These are phyloP conservation scores for Lysiphlebus fabarum DNA, from an alignment of 1,140 invertebrate species.

Conservation along the genomic window DNA sequence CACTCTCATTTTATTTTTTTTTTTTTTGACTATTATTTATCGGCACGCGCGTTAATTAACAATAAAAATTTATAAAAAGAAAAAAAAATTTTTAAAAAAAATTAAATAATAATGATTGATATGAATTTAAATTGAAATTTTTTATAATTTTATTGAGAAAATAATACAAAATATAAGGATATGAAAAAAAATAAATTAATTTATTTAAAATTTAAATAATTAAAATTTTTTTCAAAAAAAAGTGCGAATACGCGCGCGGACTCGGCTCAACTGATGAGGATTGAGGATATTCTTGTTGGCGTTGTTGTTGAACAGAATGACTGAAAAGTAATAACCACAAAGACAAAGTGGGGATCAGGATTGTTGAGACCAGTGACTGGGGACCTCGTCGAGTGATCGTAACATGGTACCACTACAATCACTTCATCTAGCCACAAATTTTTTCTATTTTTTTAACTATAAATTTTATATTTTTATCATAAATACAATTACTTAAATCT, in stretches of 20 bases:
- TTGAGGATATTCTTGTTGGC: conserved; percentile 35
- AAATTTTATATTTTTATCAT: conserved; percentile 5
- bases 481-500: conserved; percentile 8
- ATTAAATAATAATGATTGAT: conserved; percentile 11
- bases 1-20: conserved; percentile 13
- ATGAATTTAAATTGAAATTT: not conserved
- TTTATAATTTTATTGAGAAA: not conserved
- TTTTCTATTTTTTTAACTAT: conserved; percentile 4
- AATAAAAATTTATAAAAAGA: not conserved
- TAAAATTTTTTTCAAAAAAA: conserved; percentile 37
- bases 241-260: conserved; percentile 52
- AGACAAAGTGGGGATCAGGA: not conserved
- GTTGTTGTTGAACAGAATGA: conserved; percentile 33
- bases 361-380: conserved; percentile 20
- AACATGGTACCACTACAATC: conserved; percentile 25
- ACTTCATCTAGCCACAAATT: conserved; percentile 22
- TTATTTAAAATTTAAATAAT: conserved; percentile 9
- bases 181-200: conserved; percentile 5
- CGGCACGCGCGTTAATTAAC: conserved; percentile 13
- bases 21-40: not conserved
- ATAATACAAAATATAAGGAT: not conserved
- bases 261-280: conserved; percentile 51
- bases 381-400: conserved; percentile 34
- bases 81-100: conserved; percentile 20
- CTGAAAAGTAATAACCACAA: conserved; percentile 29